Evolutionary conservation across 1,140 invertebrate species (phyloP).

Genomic region (Drosophila saltans): DNA sequence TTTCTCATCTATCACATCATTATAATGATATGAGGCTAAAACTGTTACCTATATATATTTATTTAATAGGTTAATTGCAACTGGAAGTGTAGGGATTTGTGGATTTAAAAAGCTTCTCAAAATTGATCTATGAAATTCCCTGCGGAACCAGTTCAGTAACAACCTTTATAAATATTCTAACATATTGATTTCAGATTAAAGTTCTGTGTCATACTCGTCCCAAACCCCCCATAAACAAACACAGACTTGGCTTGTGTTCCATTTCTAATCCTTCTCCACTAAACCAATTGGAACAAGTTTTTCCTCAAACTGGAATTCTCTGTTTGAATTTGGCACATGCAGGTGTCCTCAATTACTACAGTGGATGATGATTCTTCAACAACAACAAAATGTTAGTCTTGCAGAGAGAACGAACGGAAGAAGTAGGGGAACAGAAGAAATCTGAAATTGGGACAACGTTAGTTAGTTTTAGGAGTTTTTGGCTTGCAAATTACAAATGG

Average conservation of each 20-base stretch:
- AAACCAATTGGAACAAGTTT: slow-evolving; percentile 58
- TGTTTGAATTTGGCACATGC: slow-evolving; percentile 72
- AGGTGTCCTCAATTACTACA: slow-evolving; percentile 76
- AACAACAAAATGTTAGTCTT: not conserved
- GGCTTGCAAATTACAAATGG: slow-evolving; percentile 70
- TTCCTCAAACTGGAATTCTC: slow-evolving; percentile 49
- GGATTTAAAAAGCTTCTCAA: no score
- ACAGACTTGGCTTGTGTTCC: slow-evolving; percentile 15
- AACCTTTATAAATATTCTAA: not conserved
- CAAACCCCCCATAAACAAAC: not conserved
- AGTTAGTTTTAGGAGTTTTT: slow-evolving; percentile 47
- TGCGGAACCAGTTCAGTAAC: not conserved
- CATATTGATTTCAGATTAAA: not conserved
- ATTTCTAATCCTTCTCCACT: slow-evolving; percentile 7
- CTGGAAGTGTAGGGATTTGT: no score
- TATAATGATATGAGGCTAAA: not conserved
- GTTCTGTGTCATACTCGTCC: slow-evolving; percentile 24
- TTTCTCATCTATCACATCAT: not conserved
- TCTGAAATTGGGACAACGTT: slow-evolving; percentile 68
- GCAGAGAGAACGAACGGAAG: not conserved
- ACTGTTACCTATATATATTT: no score
- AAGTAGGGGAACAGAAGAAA: not conserved
- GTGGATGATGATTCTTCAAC: slow-evolving; percentile 34
- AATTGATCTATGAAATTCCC: not conserved
- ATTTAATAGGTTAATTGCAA: no score